Evolutionary conservation across 2,888 invertebrate genomes (phyloP).

Genomic region (Diaperis boleti): DNA sequence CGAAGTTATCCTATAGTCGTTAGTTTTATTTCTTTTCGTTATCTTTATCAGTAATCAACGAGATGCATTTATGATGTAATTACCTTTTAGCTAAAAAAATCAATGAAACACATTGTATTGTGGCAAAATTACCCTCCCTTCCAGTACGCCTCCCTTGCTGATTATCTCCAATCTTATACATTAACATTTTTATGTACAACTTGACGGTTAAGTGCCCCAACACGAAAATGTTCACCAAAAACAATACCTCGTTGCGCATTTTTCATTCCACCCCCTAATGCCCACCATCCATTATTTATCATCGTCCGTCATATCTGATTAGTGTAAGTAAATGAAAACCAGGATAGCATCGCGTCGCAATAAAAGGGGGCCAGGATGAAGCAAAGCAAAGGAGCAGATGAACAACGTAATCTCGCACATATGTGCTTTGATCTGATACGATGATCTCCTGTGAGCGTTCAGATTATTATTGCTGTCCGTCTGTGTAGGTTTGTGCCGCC

Average conservation of each 20-base stretch:
- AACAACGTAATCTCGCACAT: constrained; percentile 57
- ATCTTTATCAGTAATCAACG: too few relatives aligned
- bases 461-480: constrained; percentile 57
- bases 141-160: too few relatives aligned
- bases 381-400: constrained; percentile 37
- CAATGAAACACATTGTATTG: too few relatives aligned
- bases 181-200: too few relatives aligned
- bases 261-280: not conserved
- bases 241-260: not conserved
- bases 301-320: constrained; percentile 35
- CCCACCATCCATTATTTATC: not conserved
- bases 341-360: constrained; percentile 12
- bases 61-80: too few relatives aligned
- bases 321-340: constrained; percentile 41
- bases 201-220: not conserved
- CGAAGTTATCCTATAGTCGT: too few relatives aligned
- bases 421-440: constrained; percentile 61
- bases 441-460: constrained; percentile 55
- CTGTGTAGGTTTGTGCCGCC: constrained; percentile 44
- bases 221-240: not conserved
- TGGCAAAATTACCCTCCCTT: too few relatives aligned
- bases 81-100: too few relatives aligned
- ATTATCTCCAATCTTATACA: too few relatives aligned
- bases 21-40: too few relatives aligned
- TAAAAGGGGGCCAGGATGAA: constrained; percentile 19